Evolutionary conservation across 2,113 vertebrate species (phyloP).

Genomic region (Entomyzon cyanotis): DNA sequence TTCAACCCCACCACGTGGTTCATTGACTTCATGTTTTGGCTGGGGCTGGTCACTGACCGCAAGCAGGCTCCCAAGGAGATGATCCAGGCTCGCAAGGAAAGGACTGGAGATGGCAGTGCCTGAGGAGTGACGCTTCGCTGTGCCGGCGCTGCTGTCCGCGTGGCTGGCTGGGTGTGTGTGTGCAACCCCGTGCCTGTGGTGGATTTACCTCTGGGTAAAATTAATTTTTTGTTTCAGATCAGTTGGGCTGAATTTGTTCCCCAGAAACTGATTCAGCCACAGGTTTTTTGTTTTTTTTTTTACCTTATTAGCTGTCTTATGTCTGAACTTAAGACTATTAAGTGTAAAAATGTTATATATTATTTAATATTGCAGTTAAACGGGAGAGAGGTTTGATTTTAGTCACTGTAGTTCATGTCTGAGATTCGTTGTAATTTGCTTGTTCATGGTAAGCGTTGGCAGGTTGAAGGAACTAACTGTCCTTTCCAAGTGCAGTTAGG

Average conservation of each 20-base stretch:
- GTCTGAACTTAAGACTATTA: constrained; percentile 26
- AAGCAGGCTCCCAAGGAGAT: constrained; percentile 73
- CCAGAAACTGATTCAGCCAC: not conserved
- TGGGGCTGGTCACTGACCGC: constrained; percentile 79
- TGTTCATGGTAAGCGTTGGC: constrained; percentile 14
- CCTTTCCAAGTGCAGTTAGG: constrained; percentile 13
- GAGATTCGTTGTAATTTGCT: constrained; percentile 31
- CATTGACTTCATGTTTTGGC: constrained; percentile 85
- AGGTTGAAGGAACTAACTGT: constrained; percentile 17
- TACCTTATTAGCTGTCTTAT: constrained; percentile 46
- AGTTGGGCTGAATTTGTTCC: not conserved
- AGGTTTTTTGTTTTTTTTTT: not conserved
- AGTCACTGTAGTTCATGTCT: constrained; percentile 34
- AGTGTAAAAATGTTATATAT: constrained; percentile 31
- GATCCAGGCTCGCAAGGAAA: constrained; percentile 78
- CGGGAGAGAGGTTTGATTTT: constrained; percentile 51
- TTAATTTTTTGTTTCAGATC: not conserved
- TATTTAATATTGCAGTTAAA: constrained; percentile 60
- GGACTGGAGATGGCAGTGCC: constrained; percentile 78
- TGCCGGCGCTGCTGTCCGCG: not conserved
- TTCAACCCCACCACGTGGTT: constrained; percentile 86
- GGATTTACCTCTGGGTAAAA: constrained; percentile 9
- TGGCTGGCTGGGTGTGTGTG: not conserved
- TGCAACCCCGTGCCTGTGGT: not conserved
- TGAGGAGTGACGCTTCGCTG: not conserved